Conservation (phyloP, 2,113 vertebrate species). For the Ellobius talpinus region DNA sequence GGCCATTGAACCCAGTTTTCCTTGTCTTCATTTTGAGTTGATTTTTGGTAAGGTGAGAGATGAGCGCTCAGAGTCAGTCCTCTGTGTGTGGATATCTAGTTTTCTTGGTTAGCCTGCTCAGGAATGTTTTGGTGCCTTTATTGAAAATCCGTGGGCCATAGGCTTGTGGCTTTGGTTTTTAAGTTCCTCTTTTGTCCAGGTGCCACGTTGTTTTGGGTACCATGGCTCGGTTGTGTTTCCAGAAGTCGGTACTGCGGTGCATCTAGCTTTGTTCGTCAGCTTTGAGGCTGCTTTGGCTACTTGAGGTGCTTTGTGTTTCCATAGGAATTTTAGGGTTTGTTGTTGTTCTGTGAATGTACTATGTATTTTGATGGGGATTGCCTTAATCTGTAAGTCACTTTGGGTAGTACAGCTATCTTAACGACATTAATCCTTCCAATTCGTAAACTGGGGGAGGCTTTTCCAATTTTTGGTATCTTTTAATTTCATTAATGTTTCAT, state of each 20-base stretch:
- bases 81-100: not conserved
- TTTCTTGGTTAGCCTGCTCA: not conserved
- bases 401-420: not conserved
- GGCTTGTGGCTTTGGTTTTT: not conserved
- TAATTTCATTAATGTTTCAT: not conserved
- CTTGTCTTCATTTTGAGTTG: not conserved
- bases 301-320: not conserved
- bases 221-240: not conserved
- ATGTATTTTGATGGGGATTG: not conserved
- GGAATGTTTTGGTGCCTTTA: not conserved
- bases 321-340: not conserved
- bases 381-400: not conserved
- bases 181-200: not conserved
- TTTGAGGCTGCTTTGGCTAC: not conserved
- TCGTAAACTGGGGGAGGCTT: not conserved
- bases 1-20: not conserved
- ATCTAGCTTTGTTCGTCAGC: not conserved
- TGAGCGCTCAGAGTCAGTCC: not conserved
- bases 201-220: not conserved
- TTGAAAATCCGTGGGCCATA: not conserved
- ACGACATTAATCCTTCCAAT: not conserved
- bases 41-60: not conserved
- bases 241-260: not conserved
- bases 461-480: not conserved
- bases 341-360: not conserved